Evolutionary conservation across 35 echinoderm and acorn worm genomes (phyloP), one percentile per base, ranked within the genome.

Genomic region (Anneissia japonica): DNA sequence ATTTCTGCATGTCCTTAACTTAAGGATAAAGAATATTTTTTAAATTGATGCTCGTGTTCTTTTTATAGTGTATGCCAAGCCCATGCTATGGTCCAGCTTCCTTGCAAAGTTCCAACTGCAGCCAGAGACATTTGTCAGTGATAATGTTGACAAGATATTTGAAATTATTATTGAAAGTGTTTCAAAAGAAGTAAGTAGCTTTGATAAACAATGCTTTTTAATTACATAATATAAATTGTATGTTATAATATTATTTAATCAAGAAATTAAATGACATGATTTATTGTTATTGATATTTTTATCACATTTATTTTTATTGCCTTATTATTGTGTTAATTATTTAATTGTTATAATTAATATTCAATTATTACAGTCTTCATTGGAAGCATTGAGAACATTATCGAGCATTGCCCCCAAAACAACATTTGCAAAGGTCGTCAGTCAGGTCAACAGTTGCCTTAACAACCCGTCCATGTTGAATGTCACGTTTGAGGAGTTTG

Each of bases 401-500:
- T 82, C 86, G 29, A 81, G 37, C 34, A 76, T 84, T 46, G 81
- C 91, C 1, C 85, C 95, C 0, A 82, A 89, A 28, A 77, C 90
- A 74, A 87, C 93, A 2, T 79, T 97, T 16, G 82, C 91, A 41
- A 56, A 77, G 2, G 34, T 93, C 14, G 83, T 93, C 29, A 73
- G 82, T 34, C 88, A 87, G 32, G 74, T 89, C 0, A 79, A 46
- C 32, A 93, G 56, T 74, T 91, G 76, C 35, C 86, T 97, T 23
- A 73, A 31, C 39, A 89, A 93, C 81, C 88, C 95, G 75, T 82
- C 76, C 17, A 79, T 93, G 39, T 56, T 31, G 13, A 88, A 81
- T n/a, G 84, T 97, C 13, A 91, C 86, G 4, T 34, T 83, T 40
- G 86, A 93, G 37, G 95, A 97, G 34, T 91, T 86, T 88, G 87